Base-by-base conservation (phyloP, 1,140 invertebrate species). In the Argopecten irradians region DNA sequence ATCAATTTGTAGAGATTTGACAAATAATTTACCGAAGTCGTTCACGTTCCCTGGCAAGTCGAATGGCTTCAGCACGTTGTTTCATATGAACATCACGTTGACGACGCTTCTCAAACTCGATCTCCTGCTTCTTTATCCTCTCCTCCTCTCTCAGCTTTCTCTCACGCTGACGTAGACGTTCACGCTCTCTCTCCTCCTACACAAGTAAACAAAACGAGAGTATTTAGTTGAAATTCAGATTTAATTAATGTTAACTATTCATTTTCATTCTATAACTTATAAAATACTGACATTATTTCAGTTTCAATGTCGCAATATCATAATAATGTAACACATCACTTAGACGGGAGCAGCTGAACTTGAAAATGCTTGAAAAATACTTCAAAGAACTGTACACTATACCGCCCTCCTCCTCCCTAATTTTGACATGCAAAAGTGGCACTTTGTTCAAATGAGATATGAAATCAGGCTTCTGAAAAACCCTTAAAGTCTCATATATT, bases 11-110 rank as follows among this genome's bases (percentile, higher is more conserved):
- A 19, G 33, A 28, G 22, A 8, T 82, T 7, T 33, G 11, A 28
- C 34, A 28, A 8, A 83, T 35, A 84, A 86, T 46, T 84, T 90
- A 94, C 93, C 93, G 93, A 22, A 95, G 88, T 86, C 93, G 92
- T 89, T 95, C 94, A 39, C 93, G 93, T 89, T 95, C 95, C 93
- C 96, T 94, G 86, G 97, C 97, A 43, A 98, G 96, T 35, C 97
- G 96, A 41, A 97, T 96, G 39, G 98, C 97, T 95, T 99, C 98
- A 91, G 97, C 97, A 22, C 97, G 96, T 92, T 98, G 97, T 19
- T 97, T 96, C 11, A 97, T 96, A 92, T 98, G 97, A 19, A 98
- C 97, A 92, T 98, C 97, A 11, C 97, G 96, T 89, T 98, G 96
- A 84, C 97, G 96, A 43, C 97, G 96, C 87, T 91, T 87, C 82